Evolutionary conservation across 2,113 vertebrate genomes (phyloP).

Genomic region (Crotalus viridis): DNA sequence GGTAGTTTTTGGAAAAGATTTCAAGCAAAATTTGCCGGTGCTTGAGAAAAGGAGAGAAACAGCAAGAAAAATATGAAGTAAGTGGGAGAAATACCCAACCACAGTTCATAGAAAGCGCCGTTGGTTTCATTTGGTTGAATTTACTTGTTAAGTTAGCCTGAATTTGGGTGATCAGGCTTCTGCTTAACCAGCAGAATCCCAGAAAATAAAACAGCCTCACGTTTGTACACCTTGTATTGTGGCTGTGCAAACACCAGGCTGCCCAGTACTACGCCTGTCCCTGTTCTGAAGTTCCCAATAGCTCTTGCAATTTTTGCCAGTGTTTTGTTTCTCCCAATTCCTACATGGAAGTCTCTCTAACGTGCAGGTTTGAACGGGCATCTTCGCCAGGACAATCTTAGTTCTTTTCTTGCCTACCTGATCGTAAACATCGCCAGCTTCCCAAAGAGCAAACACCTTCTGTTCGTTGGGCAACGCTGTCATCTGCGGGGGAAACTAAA

Average conservation of each 20-base stretch:
- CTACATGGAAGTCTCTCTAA: background rate
- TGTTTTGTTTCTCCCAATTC: background rate
- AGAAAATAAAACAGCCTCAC: background rate
- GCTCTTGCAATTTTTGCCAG: background rate
- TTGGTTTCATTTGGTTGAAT: background rate
- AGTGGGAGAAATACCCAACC: accelerated
- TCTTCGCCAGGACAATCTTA: background rate
- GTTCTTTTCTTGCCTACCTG: slow-evolving; percentile 74
- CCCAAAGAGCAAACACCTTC: slow-evolving; percentile 97
- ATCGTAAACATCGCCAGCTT: slow-evolving; percentile 87
- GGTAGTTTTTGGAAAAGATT: slow-evolving; percentile 89
- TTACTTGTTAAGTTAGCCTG: background rate
- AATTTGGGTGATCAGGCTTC: too few species aligned
- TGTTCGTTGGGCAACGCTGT: slow-evolving; percentile 88
- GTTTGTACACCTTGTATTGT: background rate
- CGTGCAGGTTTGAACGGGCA: too few species aligned
- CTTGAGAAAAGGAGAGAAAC: slow-evolving; percentile 63
- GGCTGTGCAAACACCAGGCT: background rate
- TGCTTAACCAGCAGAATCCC: background rate
- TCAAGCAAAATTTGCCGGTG: slow-evolving; percentile 90
- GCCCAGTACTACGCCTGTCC: background rate
- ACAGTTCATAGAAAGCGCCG: background rate
- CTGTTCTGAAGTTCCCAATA: background rate
- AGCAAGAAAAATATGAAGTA: background rate
- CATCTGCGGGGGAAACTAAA: slow-evolving; percentile 93